phyloP scores from a whole-genome alignment of 2,888 invertebrate genomes.

The Actias luna region DNA sequence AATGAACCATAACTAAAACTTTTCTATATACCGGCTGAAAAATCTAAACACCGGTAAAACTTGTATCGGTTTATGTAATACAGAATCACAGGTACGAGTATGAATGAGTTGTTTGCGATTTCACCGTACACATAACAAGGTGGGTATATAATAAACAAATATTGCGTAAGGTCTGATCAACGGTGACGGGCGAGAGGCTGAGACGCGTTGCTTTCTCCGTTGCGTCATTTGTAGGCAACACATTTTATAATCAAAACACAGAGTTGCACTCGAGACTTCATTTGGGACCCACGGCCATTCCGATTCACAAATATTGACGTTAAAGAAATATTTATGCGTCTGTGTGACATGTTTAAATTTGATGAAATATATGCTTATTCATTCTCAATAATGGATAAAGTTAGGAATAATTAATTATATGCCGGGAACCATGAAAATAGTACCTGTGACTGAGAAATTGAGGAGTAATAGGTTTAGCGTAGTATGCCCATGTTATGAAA shows the following conservation, averaged over 20 bases:
- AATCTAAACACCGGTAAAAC: constrained; percentile 3
- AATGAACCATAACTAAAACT: no score
- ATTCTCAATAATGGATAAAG: no score
- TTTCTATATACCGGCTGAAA: neutral
- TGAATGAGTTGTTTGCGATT: constrained; percentile 10
- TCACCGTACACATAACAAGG: neutral
- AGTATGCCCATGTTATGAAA: no score
- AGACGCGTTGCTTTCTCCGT: constrained; percentile 3
- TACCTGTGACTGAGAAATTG: no score
- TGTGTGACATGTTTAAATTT: no score
- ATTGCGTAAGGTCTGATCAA: neutral
- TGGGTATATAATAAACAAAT: constrained; percentile 3
- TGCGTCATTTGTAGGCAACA: neutral
- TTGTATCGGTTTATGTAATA: constrained; percentile 4
- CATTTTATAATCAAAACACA: neutral
- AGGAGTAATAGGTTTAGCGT: no score
- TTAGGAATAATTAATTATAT: no score
- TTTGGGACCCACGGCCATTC: neutral
- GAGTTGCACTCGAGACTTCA: neutral
- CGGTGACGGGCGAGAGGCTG: constrained; percentile 3
- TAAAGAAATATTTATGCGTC: no score
- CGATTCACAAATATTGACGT: neutral
- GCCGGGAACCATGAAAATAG: no score
- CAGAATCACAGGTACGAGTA: neutral
- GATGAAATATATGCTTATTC: no score